Percentiles rank a stretch among this genome's conserved stretches.
These are phyloP conservation scores for Helicoverpa zea DNA, from an alignment of 1,140 invertebrate species.

Conservation along the genomic window DNA sequence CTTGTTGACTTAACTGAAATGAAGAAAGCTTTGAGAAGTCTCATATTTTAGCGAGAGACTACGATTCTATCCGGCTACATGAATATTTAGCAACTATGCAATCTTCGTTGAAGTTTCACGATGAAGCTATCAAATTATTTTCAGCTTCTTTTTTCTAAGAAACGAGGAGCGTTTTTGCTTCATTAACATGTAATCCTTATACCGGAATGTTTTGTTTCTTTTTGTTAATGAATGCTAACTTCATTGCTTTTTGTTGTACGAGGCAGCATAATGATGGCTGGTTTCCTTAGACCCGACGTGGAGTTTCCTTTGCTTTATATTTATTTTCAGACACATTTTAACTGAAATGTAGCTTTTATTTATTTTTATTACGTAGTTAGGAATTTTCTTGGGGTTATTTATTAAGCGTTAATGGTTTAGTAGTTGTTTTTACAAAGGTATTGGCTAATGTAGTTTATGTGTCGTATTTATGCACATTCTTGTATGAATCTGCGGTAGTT, in stretches of 20 bases:
- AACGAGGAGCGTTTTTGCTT: constrained; percentile 1
- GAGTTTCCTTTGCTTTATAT: constrained; percentile 34
- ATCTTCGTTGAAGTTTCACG: constrained; percentile 21
- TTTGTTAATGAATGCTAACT: constrained; percentile 35
- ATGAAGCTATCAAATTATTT: constrained; percentile 41
- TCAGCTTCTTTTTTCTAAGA: background rate
- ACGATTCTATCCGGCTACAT: constrained; percentile 25
- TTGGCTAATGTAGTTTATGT: background rate
- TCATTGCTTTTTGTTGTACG: constrained; percentile 28
- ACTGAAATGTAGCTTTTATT: constrained; percentile 17
- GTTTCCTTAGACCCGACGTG: constrained; percentile 26
- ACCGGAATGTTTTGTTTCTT: constrained; percentile 30
- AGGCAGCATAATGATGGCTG: constrained; percentile 22
- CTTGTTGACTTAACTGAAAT: constrained; percentile 45
- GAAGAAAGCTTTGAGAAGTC: constrained; percentile 30
- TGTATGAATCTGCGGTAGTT: too few relatives aligned
- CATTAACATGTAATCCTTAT: constrained; percentile 32
- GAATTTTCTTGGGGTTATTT: constrained; percentile 36
- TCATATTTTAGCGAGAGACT: constrained; percentile 31
- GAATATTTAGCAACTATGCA: constrained; percentile 42
- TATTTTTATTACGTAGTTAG: constrained; percentile 30
- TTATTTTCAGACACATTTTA: constrained; percentile 12
- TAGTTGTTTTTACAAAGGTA: background rate
- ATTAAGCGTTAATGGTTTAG: constrained; percentile 14
- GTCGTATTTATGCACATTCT: background rate